Base-by-base conservation (phyloP, 2,797 vertebrate genomes). In the Zenarchopterus dispar region DNA sequence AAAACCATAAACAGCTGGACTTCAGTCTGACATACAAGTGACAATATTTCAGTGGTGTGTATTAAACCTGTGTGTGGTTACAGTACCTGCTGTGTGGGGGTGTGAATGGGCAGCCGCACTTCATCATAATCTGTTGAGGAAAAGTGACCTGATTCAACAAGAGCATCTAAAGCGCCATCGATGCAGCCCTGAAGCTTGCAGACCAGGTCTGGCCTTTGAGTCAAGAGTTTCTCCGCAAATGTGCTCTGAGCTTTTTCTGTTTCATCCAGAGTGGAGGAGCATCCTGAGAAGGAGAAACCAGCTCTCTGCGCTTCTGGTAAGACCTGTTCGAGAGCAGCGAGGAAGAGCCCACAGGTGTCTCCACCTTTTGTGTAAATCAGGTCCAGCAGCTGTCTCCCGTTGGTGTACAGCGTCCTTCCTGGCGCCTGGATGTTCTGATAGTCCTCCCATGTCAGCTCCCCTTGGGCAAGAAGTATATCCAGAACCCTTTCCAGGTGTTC, bases 401-500 rank as follows among this genome's bases (percentile, higher is more conserved):
- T 89, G 47, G 73, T 55, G 15, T 85, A 86, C 21, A 96, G 81
- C 0, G 93, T 53, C 55, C 90, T 91, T 3, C 89, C 85, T 0
- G 70, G 70, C 6, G 91, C 68, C 18, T 80, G 84, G 18, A 95
- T 48, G 33, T 62, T 88, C 64, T 94, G 93, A 41, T 94, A 94
- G 33, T 97, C 95, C 68, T 97, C 95, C 94, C 94, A 94, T 44
- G 72, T 70, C n/a, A 96, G 88, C 41, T 87, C 79, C 0, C 87
- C 92, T 66, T 89, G 90, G 23, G 94, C 91, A 23, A 95, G 84
- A 19, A 97, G 89, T 69, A 92, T 78, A 77, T 97, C 96, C 75
- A 95, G 70, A 33, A 95, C 70, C 17, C 77, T 90, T 64, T 96
- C 95, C 43, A 96, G 88, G 58, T 75, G 79, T 74, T 96, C 95